Conservation (phyloP, 2,888 invertebrate genomes). For the Diogma glabrata region DNA sequence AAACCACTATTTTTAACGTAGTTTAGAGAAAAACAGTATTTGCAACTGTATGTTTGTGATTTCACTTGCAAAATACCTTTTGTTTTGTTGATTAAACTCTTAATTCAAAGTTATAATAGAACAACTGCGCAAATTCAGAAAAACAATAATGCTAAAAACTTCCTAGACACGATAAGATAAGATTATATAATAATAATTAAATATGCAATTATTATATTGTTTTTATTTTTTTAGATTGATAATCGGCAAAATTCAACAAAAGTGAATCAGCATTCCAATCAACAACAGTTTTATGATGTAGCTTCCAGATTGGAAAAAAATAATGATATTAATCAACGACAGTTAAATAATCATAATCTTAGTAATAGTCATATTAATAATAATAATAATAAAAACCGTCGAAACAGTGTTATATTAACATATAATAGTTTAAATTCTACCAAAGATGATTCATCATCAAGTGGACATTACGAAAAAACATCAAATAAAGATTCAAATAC, state of each 20-base stretch:
- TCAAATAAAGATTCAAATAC: constrained; percentile 7
- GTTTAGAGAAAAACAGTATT: too few species aligned
- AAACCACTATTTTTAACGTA: too few species aligned
- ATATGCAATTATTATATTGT: too few species aligned
- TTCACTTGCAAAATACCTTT: too few species aligned
- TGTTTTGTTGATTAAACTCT: too few species aligned
- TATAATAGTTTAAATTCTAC: background rate
- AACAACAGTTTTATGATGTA: constrained; percentile 2
- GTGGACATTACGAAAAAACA: constrained; percentile 10
- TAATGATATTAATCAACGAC: constrained; percentile 6
- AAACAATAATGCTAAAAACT: too few species aligned
- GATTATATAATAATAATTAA: too few species aligned
- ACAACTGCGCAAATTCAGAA: too few species aligned
- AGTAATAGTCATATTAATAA: background rate
- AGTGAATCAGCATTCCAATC: constrained; percentile 1
- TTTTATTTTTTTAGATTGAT: too few species aligned
- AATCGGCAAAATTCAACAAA: constrained; percentile 8
- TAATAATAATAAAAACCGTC: constrained; percentile 9
- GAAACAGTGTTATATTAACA: constrained; percentile 1
- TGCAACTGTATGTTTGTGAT: too few species aligned
- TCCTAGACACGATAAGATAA: too few species aligned
- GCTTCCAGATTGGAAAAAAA: background rate
- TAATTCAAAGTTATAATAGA: too few species aligned
- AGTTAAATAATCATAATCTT: constrained; percentile 1
- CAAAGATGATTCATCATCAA: constrained; percentile 5